Conservation (phyloP, 2,888 invertebrate species). For the Ganaspis brasiliensis region DNA sequence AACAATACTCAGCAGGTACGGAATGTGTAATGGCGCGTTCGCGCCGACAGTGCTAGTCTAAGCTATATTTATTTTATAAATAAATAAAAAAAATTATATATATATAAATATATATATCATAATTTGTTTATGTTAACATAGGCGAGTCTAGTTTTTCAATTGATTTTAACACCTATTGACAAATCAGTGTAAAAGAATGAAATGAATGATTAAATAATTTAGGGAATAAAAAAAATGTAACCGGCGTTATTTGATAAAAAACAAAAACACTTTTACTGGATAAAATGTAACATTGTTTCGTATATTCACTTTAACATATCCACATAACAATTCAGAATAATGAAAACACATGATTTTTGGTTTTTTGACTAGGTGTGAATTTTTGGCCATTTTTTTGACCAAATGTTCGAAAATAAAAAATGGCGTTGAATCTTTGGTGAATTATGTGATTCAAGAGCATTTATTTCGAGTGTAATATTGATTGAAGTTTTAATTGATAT, state of each 20-base stretch:
- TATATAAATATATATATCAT: constrained; percentile 65
- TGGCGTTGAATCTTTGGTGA: constrained; percentile 1
- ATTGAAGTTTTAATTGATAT: constrained; percentile 29
- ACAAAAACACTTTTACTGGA: constrained; percentile 1
- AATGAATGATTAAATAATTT: constrained; percentile 1
- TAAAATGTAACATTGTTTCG: constrained; percentile 9
- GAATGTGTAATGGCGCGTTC: constrained; percentile 71
- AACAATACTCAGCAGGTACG: constrained; percentile 73
- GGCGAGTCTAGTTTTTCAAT: constrained; percentile 51
- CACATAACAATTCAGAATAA: constrained; percentile 19
- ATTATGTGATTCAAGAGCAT: background rate
- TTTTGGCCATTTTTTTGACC: constrained; percentile 7
- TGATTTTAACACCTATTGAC: constrained; percentile 40
- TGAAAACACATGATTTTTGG: background rate
- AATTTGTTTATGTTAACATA: constrained; percentile 69
- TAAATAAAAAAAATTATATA: constrained; percentile 59
- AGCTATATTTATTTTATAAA: constrained; percentile 77
- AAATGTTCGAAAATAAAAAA: background rate
- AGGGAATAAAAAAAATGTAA: constrained; percentile 23
- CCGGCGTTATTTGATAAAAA: background rate
- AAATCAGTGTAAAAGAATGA: constrained; percentile 31
- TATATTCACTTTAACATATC: constrained; percentile 23
- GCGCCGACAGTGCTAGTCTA: constrained; percentile 79
- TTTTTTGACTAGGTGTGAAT: background rate
- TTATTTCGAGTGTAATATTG: background rate